These are phyloP conservation scores for Gastrophysa polygoni DNA, from an alignment of 2,888 invertebrate genomes.

Conservation along the genomic window DNA sequence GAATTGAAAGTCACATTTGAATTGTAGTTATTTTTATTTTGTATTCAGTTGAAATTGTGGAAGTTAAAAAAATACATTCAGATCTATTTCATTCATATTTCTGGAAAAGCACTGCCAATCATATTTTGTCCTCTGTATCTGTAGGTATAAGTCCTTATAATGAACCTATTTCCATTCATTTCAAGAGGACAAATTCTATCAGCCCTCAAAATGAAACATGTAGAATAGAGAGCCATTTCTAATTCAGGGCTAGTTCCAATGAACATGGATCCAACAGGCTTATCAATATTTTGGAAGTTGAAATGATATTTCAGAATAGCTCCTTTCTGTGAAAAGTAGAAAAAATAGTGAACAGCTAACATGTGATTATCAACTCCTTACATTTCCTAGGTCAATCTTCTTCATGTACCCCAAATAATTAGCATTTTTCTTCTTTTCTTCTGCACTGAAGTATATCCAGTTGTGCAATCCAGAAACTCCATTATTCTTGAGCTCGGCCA, in stretches of 20 bases:
- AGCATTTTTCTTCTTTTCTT: constrained; percentile 72
- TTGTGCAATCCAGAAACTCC: constrained; percentile 87
- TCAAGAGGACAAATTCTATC: constrained; percentile 77
- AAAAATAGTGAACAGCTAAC: not conserved
- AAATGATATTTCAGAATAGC: constrained; percentile 75
- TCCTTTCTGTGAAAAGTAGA: constrained; percentile 70
- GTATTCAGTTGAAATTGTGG: too few relatives aligned
- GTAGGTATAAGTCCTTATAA: constrained; percentile 74
- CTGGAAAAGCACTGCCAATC: constrained; percentile 83
- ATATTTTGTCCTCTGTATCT: constrained; percentile 76
- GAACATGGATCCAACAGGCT: constrained; percentile 80
- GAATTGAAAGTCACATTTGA: too few relatives aligned
- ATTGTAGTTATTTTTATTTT: too few relatives aligned
- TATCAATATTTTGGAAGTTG: constrained; percentile 71
- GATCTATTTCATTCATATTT: constrained; percentile 62
- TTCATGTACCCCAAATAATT: constrained; percentile 84
- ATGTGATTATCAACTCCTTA: constrained; percentile 61
- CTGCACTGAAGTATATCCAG: constrained; percentile 84
- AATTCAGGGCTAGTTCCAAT: constrained; percentile 89
- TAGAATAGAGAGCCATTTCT: constrained; percentile 87
- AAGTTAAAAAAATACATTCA: too few relatives aligned
- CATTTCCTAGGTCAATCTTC: constrained; percentile 72
- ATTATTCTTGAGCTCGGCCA: constrained; percentile 82
- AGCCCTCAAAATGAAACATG: constrained; percentile 81
- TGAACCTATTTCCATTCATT: constrained; percentile 72